Evolutionary conservation across 2,113 vertebrate genomes (phyloP), one percentile per base, ranked within the genome.

Genomic region (Cranoglanis bouderius): DNA sequence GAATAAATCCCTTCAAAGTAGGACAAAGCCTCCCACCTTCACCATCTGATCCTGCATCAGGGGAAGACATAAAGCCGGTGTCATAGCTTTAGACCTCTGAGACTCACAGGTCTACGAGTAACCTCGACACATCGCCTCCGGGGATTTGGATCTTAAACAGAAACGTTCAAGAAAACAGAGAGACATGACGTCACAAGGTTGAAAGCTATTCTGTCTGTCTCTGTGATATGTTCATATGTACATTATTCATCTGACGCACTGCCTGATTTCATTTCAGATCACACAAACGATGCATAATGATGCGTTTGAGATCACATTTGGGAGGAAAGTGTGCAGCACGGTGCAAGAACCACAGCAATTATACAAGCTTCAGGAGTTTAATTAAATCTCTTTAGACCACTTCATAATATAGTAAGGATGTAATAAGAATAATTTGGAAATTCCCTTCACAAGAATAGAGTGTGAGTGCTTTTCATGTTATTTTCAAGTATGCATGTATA

Each of bases 1-100:
- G 70, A 46, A 38, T 75, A 84, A 84, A 88, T 88, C 87, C 70
- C 51, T 84, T 75, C 70, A 78, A 85, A 88, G 63, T 35, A 82
- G 78, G 46, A 81, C 80, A 87, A 82, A 87, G 63, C 63, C 63
- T 49, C 78, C 63, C 75, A 57, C 72, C 70, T 35, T 78, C n/a
- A 65, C 21, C 19, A 32, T 65, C 72, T 88, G 82, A 88, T 88
- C 82, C 87, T 3, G 40, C 55, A 61, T 88, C 67, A 24, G n/a
- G 40, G 70, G 13, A 77, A 75, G 53, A 84, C 67, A 57, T 74
- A 59, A n/a, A 88, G 87, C 40, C 55, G 43, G 43, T 67, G 72
- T 53, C 72, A 53, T 55, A 74, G 82, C 70, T 88, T 85, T 85
- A 85, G 70, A 74, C 46, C 55, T 63, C 65, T 18, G 55, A 46